phyloP scores from a whole-genome alignment of 2,113 vertebrate species.

The Melanerpes formicivorus region DNA sequence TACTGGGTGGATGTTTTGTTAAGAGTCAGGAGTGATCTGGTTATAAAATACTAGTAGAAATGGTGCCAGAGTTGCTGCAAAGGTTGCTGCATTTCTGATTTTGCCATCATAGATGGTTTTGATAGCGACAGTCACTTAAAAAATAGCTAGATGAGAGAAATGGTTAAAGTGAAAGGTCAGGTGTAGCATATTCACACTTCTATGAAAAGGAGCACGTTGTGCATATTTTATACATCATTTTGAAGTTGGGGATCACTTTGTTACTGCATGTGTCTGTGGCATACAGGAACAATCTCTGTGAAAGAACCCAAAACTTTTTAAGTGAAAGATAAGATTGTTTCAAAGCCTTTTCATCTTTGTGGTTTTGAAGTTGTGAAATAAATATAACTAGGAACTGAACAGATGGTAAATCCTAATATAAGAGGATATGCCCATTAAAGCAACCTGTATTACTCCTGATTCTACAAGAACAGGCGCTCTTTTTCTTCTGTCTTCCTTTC shows the following conservation, averaged over 20 bases:
- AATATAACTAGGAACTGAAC: slow-evolving; percentile 1
- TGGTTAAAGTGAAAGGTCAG: neutral
- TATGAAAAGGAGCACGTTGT: neutral
- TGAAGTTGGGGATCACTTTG: neutral
- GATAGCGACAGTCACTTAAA: neutral
- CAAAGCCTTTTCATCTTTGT: neutral
- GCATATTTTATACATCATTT: neutral
- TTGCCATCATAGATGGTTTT: neutral
- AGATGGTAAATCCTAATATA: slow-evolving; percentile 22
- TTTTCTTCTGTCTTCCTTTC: neutral
- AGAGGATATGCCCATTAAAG: neutral
- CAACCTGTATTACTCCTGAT: slow-evolving; percentile 6
- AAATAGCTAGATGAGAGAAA: neutral
- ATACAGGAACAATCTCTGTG: neutral
- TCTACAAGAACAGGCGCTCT: neutral
- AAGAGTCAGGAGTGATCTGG: neutral
- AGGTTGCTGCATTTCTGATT: neutral
- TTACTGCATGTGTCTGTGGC: neutral
- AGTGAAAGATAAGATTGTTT: slow-evolving; percentile 19
- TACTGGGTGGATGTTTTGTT: neutral
- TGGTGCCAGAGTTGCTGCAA: neutral
- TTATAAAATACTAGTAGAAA: neutral
- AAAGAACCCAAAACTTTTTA: neutral
- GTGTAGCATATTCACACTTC: neutral
- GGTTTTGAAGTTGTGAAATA: neutral